phyloP scores from a whole-genome alignment of 2,113 vertebrate species.

The Acrocephalus arundinaceus region DNA sequence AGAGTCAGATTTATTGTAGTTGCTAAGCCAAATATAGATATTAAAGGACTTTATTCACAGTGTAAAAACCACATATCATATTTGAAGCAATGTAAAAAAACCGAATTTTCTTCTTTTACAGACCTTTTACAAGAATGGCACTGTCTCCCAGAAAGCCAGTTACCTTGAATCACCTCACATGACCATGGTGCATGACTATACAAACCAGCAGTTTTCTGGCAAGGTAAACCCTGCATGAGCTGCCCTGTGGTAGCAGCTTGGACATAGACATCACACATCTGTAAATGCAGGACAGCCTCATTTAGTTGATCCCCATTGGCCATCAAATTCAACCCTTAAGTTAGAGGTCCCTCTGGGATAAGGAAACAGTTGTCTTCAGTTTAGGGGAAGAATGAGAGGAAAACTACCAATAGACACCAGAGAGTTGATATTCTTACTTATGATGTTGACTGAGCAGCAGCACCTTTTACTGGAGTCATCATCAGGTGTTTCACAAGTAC shows the following conservation, averaged over 20 bases:
- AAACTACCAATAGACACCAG: background rate
- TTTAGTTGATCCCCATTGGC: background rate
- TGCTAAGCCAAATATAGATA: conserved; percentile 43
- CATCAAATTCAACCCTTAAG: background rate
- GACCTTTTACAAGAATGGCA: background rate
- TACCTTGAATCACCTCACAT: background rate
- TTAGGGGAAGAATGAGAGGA: background rate
- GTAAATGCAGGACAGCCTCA: background rate
- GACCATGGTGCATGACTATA: background rate
- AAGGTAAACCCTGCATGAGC: background rate
- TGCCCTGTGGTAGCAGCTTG: background rate
- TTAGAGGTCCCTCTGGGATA: background rate
- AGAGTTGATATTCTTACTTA: background rate
- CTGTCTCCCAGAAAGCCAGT: background rate
- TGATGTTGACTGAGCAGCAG: background rate
- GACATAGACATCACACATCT: background rate
- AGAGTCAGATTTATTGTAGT: conserved; percentile 32
- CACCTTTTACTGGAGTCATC: background rate
- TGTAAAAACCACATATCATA: background rate
- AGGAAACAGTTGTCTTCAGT: background rate
- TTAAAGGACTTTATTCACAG: conserved; percentile 9
- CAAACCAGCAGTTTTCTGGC: background rate
- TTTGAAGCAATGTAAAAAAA: background rate
- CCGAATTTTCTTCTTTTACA: background rate
- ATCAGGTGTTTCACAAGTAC: background rate